Evolutionary conservation across 2,113 vertebrate genomes (phyloP), one percentile per base, ranked within the genome.

Genomic region (Amazona vittata): DNA sequence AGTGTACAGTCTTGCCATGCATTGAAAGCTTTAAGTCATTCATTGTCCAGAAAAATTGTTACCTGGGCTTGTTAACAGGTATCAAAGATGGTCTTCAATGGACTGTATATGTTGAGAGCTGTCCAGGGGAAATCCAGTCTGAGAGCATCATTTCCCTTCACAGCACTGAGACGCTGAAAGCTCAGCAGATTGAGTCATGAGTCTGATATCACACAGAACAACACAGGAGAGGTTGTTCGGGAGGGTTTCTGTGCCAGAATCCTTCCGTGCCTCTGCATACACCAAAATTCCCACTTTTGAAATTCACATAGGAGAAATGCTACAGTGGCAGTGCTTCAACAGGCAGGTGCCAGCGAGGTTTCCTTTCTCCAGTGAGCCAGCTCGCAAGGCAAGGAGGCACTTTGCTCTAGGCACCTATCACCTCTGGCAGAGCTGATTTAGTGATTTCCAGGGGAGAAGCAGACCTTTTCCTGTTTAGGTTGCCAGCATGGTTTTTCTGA

Each of bases 1-100:
- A 64, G 29, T 1, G 4, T 19, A 21, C 15, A 5, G 5, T 49
- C 41, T 26, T 2, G 5, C 1, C 4, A 26, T 18, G 39, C 0
- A 0, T 9, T 33, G 31, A 70, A 75, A 53, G 4, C 28, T 83
- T 73, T 35, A n/a, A 47, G 28, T 41, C 44, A 63, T 47, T 62
- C 2, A 0, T 31, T 78, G 18, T 14, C n/a, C 46, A 41, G 37
- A 75, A n/a, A 3, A 26, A 33, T 5, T 74, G 53, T 59, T 35
- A 47, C 19, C 31, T 62, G 16, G 6, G 14, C 17, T 73, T 29
- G 6, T 47, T 71, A 43, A 35, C 28, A n/a, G 41, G n/a, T 15
- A 76, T 53, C 15, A 76, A 88, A 79, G 12, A 2, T 0, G 5
- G 41, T 43, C 47, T 79, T 69, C 62, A 71, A 20, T 33, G 24